Conservation (phyloP, 2,113 vertebrate genomes). For the Chelonoidis abingdonii region DNA sequence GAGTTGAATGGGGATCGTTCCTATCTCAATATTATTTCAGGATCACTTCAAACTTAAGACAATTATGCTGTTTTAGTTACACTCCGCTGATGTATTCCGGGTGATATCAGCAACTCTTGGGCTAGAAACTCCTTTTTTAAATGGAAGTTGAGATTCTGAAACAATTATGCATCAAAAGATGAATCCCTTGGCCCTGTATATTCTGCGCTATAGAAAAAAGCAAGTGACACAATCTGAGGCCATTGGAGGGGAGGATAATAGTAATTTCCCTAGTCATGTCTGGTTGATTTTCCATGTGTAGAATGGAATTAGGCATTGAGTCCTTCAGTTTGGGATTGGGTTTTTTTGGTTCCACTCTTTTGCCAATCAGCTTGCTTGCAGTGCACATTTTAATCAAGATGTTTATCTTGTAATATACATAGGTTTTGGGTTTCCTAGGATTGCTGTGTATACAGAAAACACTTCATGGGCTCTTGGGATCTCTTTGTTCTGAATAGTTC, state of each 20-base stretch:
- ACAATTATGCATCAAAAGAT: neutral
- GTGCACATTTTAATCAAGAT: neutral
- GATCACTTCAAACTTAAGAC: neutral
- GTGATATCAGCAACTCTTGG: neutral
- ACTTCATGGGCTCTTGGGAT: neutral
- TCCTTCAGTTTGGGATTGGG: neutral
- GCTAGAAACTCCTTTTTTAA: neutral
- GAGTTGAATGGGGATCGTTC: neutral
- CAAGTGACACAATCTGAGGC: neutral
- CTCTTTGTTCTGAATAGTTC: neutral
- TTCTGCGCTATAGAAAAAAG: neutral
- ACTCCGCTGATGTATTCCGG: neutral
- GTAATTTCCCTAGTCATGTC: neutral
- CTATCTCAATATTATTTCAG: neutral
- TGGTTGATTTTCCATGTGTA: neutral
- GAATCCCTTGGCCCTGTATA: neutral
- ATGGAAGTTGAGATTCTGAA: neutral
- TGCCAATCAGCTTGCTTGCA: neutral
- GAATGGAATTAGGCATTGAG: neutral
- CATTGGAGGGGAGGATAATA: neutral
- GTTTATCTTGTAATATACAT: neutral
- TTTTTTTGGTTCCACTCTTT: neutral
- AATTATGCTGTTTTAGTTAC: neutral
- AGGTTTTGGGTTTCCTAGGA: neutral
- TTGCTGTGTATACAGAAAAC: neutral